These are phyloP conservation scores for Sycobia sp. DNA, from an alignment of 1,140 invertebrate species.

Conservation along the genomic window DNA sequence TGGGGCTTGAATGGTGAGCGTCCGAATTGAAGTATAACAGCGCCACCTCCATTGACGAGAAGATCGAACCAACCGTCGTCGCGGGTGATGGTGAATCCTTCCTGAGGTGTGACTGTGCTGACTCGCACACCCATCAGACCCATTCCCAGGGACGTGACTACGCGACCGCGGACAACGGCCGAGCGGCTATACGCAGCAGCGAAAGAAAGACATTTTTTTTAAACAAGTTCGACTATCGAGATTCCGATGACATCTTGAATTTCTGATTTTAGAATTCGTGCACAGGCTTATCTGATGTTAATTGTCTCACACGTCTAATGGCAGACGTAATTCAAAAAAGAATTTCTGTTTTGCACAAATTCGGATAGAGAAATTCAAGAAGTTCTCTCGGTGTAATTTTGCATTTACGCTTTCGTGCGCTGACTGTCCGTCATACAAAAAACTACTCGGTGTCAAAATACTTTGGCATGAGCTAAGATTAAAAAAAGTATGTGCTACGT, in stretches of 20 bases:
- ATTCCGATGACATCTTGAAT: no score
- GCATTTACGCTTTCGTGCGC: conserved; percentile 27
- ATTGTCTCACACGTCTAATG: no score
- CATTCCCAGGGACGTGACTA: conserved; percentile 87
- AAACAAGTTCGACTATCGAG: no score
- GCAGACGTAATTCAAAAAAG: no score
- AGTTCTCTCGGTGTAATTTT: not conserved
- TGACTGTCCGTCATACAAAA: conserved; percentile 26
- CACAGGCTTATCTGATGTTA: no score
- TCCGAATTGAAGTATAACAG: conserved; percentile 92
- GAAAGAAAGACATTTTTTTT: conserved; percentile 24
- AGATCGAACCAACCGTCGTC: conserved; percentile 95
- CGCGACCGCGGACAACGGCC: conserved; percentile 92
- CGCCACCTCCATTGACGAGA: conserved; percentile 95
- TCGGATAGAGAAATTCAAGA: conserved; percentile 12
- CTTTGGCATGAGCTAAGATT: conserved; percentile 28
- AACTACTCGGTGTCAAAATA: conserved; percentile 32
- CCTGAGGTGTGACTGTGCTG: conserved; percentile 83
- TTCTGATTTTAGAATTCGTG: no score
- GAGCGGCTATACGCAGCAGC: conserved; percentile 94
- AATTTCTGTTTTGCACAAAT: no score
- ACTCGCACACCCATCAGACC: conserved; percentile 94
- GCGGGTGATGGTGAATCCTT: conserved; percentile 92
- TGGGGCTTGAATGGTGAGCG: conserved; percentile 88
- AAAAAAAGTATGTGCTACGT: conserved; percentile 24